Conservation (phyloP, 2,797 vertebrate genomes). For the Etheostoma perlongum region DNA sequence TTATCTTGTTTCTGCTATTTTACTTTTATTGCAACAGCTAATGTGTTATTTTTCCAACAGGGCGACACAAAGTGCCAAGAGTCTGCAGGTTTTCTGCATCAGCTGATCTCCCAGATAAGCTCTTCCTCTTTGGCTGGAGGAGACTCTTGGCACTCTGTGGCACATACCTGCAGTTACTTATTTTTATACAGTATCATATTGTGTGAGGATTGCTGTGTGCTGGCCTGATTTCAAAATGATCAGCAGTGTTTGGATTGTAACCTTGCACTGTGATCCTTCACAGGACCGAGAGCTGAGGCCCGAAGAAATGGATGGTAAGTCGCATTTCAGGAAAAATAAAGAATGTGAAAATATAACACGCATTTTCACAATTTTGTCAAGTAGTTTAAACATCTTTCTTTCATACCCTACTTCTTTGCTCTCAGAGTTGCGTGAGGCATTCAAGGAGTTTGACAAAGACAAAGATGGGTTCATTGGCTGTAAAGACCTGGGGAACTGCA, state of each 20-base stretch:
- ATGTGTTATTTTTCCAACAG: constrained; percentile 2
- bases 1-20: neutral
- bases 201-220: constrained; percentile 39
- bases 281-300: constrained; percentile 96
- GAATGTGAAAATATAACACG: neutral
- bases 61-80: constrained; percentile 26
- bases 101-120: constrained; percentile 45
- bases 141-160: constrained; percentile 45
- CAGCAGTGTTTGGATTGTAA: constrained; percentile 49
- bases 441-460: constrained; percentile 97
- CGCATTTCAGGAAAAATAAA: neutral
- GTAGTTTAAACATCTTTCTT: neutral
- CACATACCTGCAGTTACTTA: constrained; percentile 26
- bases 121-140: constrained; percentile 54
- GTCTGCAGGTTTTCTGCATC: constrained; percentile 46
- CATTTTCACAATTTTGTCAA: neutral
- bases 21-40: neutral
- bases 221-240: constrained; percentile 46
- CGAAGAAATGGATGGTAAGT: constrained; percentile 97
- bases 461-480: constrained; percentile 98
- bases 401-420: neutral
- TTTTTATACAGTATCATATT: constrained; percentile 28
- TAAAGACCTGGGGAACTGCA: constrained; percentile 97
- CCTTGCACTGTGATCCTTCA: constrained; percentile 67
- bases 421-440: constrained; percentile 94